Evolutionary conservation across 2,797 vertebrate genomes (phyloP).

Genomic region (Tokudaia muenninki): DNA sequence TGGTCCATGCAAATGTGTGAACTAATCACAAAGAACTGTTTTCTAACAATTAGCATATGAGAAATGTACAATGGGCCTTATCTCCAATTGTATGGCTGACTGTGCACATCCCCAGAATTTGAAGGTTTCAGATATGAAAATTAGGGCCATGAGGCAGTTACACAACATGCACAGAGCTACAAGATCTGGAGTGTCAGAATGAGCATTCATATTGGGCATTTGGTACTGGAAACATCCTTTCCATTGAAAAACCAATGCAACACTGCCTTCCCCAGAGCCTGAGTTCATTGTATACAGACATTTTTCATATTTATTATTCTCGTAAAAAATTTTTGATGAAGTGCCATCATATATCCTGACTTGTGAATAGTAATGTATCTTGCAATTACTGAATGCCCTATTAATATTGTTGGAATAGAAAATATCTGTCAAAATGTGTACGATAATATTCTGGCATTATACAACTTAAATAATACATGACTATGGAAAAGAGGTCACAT

Average conservation of each 20-base stretch:
- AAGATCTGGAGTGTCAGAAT: not conserved
- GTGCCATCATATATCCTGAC: not conserved
- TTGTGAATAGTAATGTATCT: not conserved
- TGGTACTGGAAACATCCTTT: not conserved
- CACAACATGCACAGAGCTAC: not conserved
- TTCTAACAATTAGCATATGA: not conserved
- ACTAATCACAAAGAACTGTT: not conserved
- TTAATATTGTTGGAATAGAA: slow-evolving; percentile 20
- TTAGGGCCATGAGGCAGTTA: not conserved
- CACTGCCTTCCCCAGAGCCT: not conserved
- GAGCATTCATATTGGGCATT: not conserved
- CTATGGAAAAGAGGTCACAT: slow-evolving; percentile 78
- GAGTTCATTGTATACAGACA: not conserved
- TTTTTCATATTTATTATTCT: slow-evolving; percentile 13
- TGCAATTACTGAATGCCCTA: slow-evolving; percentile 19
- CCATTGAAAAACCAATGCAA: not conserved
- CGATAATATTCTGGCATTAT: slow-evolving; percentile 63
- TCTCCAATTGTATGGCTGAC: not conserved
- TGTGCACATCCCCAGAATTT: slow-evolving; percentile 12
- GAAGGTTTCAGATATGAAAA: not conserved
- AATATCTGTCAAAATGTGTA: slow-evolving; percentile 49
- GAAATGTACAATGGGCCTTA: not conserved
- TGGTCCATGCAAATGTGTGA: not conserved
- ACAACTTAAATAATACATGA: slow-evolving; percentile 76
- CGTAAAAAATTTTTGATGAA: not conserved